phyloP scores from a whole-genome alignment of 2,113 vertebrate species.

The Oenanthe oenanthe region DNA sequence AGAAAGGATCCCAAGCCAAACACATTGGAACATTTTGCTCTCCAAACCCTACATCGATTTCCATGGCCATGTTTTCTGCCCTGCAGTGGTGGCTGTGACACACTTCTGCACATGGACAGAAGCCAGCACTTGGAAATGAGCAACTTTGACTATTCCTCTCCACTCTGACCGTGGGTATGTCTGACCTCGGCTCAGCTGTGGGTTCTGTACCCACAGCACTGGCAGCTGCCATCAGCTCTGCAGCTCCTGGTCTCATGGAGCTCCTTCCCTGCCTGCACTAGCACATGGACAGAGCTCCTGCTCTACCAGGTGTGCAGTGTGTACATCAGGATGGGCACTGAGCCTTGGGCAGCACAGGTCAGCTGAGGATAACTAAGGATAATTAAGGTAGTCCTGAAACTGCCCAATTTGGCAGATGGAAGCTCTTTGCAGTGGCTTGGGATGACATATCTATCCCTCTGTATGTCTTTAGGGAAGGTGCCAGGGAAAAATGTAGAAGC shows the following conservation, averaged over 20 bases:
- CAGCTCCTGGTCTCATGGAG: not conserved
- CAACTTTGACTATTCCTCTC: not conserved
- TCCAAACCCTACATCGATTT: not conserved
- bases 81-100: not conserved
- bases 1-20: not conserved
- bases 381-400: not conserved
- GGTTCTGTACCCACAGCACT: fast-evolving
- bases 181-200: not conserved
- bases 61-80: not conserved
- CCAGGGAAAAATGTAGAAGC: not conserved
- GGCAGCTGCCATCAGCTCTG: not conserved
- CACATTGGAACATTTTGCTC: slow-evolving; percentile 1
- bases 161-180: not conserved
- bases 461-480: not conserved
- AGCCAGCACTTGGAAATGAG: not conserved
- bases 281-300: fast-evolving
- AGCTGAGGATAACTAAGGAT: not conserved
- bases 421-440: not conserved
- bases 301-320: not conserved
- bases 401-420: not conserved
- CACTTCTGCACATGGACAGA: not conserved
- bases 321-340: not conserved
- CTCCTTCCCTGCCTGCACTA: not conserved
- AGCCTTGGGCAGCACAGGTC: not conserved
- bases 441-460: not conserved